Base-by-base conservation (phyloP, 2,113 vertebrate genomes). In the Clarias gariepinus region DNA sequence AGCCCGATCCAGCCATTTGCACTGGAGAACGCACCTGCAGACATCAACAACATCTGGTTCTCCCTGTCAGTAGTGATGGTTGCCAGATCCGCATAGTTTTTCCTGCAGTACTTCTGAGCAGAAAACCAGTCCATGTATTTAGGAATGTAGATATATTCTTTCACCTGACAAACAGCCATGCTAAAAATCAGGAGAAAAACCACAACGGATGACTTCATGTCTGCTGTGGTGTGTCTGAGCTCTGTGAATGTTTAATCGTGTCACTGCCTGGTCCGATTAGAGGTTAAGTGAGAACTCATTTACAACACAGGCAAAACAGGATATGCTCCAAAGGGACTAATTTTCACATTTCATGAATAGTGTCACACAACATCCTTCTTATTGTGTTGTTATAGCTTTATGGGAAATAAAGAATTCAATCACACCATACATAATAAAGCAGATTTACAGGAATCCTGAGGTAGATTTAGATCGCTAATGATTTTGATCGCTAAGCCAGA, bases 1-100 rank as follows among this genome's bases (percentile, higher is more conserved):
- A 90, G 53, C 11, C 88, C 88, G 9, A 86, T 86, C 86, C 90
- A 90, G 16, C 1, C 2, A 18, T 4, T 0, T 2, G 6, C 52
- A 5, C 18, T 47, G 71, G 68, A 0, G 23, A 21, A 52, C 3
- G 52, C 3, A 28, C 3, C 8, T 9, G 28, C 4, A 53, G 18
- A 0, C 19, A 71, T 19, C 11, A 21, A 15, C 16, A 86, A 8
- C 9, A 7, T 78, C 85, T 28, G 8, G 18, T 64, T 68, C 36
- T 86, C 64, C 10, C 1, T 13, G 1, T 66, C 25, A 4, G 25
- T 63, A 28, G 23, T n/a, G 16, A 83, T n/a, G 11, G 69, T 83
- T 11, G 61, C 61, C 9, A 86, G 61, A 63, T 83, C 73, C 36
- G 9, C 6, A n/a, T 83, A 69, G 2, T 41, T 12, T 36, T 30